A percentile compares a stretch with the other conserved stretches of the same genome.
These are phyloP conservation scores for Drosophila parthenogenetica DNA, from an alignment of 2,888 invertebrate genomes.

Conservation along the genomic window DNA sequence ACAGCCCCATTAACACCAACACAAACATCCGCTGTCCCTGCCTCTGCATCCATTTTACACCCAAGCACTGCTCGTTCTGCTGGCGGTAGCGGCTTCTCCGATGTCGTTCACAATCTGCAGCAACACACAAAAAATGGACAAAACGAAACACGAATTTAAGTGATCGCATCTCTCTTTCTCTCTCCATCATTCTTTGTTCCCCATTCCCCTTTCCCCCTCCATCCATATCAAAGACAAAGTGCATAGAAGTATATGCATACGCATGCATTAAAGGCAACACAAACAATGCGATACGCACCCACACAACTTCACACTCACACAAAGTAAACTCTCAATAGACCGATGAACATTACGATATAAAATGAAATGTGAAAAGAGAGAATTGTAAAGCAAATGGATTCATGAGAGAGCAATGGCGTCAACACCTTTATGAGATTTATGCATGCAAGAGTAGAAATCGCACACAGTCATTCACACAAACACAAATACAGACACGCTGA, in stretches of 20 bases:
- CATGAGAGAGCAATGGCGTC: too few species aligned
- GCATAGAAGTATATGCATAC: too few species aligned
- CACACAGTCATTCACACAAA: slow-evolving; percentile 13
- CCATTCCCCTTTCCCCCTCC: background rate
- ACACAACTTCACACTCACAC: too few species aligned
- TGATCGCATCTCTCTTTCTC: background rate
- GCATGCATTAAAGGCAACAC: background rate
- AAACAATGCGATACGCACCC: background rate
- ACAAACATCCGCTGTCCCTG: slow-evolving; percentile 2
- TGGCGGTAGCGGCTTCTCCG: slow-evolving; percentile 43
- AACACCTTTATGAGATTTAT: slow-evolving; percentile 13
- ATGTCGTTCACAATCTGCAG: slow-evolving; percentile 56
- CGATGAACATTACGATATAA: too few species aligned
- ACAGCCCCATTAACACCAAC: slow-evolving; percentile 16
- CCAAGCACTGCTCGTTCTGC: slow-evolving; percentile 8
- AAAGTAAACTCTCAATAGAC: too few species aligned
- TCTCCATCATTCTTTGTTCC: background rate
- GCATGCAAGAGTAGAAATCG: background rate
- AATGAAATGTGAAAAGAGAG: too few species aligned
- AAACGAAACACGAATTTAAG: slow-evolving; percentile 74
- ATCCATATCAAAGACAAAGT: too few species aligned
- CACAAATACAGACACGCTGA: background rate
- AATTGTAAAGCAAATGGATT: too few species aligned
- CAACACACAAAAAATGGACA: slow-evolving; percentile 54
- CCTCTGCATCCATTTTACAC: slow-evolving; percentile 3